phyloP scores from a whole-genome alignment of 2,113 vertebrate species.

The Ictalurus punctatus region DNA sequence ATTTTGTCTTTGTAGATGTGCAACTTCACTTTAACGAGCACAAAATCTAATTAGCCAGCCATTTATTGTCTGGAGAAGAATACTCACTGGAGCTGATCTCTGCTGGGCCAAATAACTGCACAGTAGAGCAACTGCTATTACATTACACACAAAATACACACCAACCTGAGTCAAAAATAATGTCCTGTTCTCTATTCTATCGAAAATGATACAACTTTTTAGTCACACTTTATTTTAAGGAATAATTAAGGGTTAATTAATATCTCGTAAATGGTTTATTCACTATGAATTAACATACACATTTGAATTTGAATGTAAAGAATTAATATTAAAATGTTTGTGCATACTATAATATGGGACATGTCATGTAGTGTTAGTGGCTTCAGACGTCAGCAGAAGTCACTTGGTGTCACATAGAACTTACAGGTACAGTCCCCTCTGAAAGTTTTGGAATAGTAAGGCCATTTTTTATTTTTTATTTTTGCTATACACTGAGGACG shows the following conservation, averaged over 20 bases:
- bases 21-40: slow-evolving; percentile 64
- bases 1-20: slow-evolving; percentile 66
- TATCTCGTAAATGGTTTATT: neutral
- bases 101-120: slow-evolving; percentile 37
- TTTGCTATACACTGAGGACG: neutral
- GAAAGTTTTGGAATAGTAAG: neutral
- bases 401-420: neutral
- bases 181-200: too few relatives aligned
- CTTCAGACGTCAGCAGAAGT: neutral
- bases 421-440: too few relatives aligned
- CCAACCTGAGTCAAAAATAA: neutral
- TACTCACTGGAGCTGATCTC: slow-evolving; percentile 52
- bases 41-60: slow-evolving; percentile 60
- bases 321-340: neutral
- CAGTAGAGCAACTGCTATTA: slow-evolving; percentile 27
- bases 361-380: neutral
- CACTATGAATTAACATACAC: neutral
- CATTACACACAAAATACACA: slow-evolving; percentile 1
- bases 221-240: neutral
- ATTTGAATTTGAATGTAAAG: neutral
- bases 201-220: neutral
- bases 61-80: slow-evolving; percentile 55
- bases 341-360: neutral
- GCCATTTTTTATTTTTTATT: neutral
- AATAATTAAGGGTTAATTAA: neutral